A percentile compares a stretch with the other conserved stretches of the same genome.
Evolutionary conservation across 2,113 vertebrate species (phyloP).

Genomic region (Psammodynastes pulverulentus): DNA sequence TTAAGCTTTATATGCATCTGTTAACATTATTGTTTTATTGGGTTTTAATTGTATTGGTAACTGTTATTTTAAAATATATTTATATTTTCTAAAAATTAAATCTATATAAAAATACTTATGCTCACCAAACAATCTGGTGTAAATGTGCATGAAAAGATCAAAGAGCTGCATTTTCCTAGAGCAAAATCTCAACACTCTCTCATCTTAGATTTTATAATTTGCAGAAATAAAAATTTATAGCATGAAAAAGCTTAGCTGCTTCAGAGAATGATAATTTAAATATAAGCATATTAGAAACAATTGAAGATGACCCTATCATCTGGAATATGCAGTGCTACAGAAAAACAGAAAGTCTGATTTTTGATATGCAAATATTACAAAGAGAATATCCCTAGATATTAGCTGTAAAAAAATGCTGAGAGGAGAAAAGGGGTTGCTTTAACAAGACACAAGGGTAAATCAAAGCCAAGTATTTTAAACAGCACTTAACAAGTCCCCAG

Average conservation of each 20-base stretch:
- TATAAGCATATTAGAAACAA: constrained; percentile 65
- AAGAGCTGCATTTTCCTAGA: constrained; percentile 14
- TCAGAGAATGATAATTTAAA: constrained; percentile 49
- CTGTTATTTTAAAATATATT: background rate
- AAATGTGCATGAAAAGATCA: constrained; percentile 38
- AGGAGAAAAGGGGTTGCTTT: constrained; percentile 68
- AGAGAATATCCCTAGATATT: constrained; percentile 62
- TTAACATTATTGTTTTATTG: background rate
- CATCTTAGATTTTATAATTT: constrained; percentile 41
- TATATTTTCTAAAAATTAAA: background rate
- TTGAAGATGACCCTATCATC: constrained; percentile 59
- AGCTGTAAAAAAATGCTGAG: constrained; percentile 79
- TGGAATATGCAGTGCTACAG: constrained; percentile 61
- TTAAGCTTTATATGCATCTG: background rate
- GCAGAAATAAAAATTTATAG: constrained; percentile 52
- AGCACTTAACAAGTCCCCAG: constrained; percentile 95
- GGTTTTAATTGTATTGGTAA: background rate
- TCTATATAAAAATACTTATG: background rate
- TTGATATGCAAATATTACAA: constrained; percentile 77
- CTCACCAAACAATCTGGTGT: constrained; percentile 36
- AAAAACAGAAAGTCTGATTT: constrained; percentile 64
- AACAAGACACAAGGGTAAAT: constrained; percentile 91
- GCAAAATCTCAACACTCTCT: background rate
- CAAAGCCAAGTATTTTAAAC: constrained; percentile 94
- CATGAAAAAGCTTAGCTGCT: constrained; percentile 18